Percentiles rank a stretch among this genome's conserved stretches.
These are phyloP conservation scores for Sterrhoptilus dennistouni DNA, from an alignment of 2,113 vertebrate species.

Conservation along the genomic window DNA sequence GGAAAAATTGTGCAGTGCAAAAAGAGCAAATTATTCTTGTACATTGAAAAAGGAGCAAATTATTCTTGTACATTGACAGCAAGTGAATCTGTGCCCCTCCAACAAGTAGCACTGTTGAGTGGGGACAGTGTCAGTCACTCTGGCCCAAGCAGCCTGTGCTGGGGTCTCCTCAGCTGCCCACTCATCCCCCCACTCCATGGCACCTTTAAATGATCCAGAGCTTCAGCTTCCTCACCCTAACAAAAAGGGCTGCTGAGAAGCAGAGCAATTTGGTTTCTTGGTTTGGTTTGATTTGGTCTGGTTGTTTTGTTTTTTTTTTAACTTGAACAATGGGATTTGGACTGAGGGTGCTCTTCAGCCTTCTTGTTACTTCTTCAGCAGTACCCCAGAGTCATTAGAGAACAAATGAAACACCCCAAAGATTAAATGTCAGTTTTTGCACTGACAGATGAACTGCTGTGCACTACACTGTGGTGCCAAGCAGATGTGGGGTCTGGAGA, in stretches of 20 bases:
- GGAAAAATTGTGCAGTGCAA: background rate
- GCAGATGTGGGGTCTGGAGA: background rate
- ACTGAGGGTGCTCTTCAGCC: background rate
- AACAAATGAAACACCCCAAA: background rate
- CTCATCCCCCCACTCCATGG: accelerated
- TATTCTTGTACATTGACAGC: background rate
- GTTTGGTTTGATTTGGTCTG: background rate
- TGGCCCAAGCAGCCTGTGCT: accelerated
- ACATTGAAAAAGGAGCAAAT: background rate
- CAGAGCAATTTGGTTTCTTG: background rate
- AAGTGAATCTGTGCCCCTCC: background rate
- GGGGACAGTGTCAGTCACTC: background rate
- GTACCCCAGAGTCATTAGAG: background rate
- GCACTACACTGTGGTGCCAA: background rate
- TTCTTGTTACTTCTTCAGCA: background rate
- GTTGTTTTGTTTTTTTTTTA: background rate
- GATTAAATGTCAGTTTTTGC: background rate
- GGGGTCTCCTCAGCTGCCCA: background rate
- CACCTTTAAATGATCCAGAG: background rate
- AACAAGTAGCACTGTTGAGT: accelerated
- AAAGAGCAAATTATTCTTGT: background rate
- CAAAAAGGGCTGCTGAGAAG: background rate
- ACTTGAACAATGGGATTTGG: background rate
- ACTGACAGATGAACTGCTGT: background rate
- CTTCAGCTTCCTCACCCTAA: background rate